phyloP scores from a whole-genome alignment of 2,888 invertebrate species.

The Biston stratarius region DNA sequence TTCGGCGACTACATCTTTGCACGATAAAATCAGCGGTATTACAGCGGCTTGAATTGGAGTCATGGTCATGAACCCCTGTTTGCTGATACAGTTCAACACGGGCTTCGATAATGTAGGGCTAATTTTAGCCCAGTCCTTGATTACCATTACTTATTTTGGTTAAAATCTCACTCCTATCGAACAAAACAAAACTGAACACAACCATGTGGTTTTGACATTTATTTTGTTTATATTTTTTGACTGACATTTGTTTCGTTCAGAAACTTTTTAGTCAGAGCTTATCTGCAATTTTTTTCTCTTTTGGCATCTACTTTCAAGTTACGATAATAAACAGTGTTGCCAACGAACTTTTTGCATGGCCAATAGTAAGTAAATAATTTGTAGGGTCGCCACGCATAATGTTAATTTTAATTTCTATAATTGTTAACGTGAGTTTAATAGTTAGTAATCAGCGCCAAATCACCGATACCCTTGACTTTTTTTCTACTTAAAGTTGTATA shows the following conservation, averaged over 20 bases:
- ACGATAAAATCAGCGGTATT: slow-evolving; percentile 94
- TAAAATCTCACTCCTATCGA: slow-evolving; percentile 3
- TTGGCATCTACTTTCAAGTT: no score
- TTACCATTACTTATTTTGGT: slow-evolving; percentile 63
- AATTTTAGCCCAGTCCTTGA: slow-evolving; percentile 76
- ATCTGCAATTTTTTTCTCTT: no score
- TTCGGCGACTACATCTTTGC: slow-evolving; percentile 99
- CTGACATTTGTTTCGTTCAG: slow-evolving; percentile 33
- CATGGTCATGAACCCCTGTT: slow-evolving; percentile 84
- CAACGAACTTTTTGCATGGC: no score
- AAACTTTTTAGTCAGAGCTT: neutral
- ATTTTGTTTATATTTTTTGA: slow-evolving; percentile 42
- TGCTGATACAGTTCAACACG: slow-evolving; percentile 80
- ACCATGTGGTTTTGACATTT: slow-evolving; percentile 54
- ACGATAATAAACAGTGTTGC: no score
- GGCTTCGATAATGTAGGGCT: slow-evolving; percentile 78
- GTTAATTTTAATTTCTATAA: no score
- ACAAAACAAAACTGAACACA: slow-evolving; percentile 6
- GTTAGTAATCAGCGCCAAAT: no score
- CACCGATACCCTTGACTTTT: no score
- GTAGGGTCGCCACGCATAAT: no score
- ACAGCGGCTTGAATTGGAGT: slow-evolving; percentile 93
- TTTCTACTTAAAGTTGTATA: no score
- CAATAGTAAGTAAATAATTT: no score
- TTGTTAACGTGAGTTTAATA: no score